Conservation (phyloP, 2,888 invertebrate genomes). For the Candidula unifasciata region DNA sequence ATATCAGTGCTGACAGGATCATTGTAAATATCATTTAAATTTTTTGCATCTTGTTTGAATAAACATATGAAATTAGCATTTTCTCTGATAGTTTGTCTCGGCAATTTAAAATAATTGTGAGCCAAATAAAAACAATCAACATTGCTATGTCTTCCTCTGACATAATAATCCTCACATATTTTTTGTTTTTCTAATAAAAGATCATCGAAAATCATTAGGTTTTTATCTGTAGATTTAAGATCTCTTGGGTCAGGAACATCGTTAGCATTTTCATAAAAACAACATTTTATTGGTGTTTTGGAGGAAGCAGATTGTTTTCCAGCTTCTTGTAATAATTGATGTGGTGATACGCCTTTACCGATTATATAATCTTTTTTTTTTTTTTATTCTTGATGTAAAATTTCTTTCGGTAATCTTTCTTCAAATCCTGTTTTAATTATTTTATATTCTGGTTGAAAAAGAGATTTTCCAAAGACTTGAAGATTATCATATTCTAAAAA, state of each 20-base stretch:
- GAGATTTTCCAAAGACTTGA: conserved; percentile 23
- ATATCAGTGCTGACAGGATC: conserved; percentile 23
- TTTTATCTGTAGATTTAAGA: neutral
- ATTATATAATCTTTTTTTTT: neutral
- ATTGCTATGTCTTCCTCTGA: conserved; percentile 2
- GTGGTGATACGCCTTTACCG: neutral
- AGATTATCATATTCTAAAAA: neutral
- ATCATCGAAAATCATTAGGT: conserved; percentile 12
- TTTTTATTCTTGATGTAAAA: conserved; percentile 9
- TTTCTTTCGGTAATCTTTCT: conserved; percentile 40
- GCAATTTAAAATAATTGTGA: conserved; percentile 20
- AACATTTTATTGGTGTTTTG: neutral
- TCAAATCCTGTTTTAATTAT: conserved; percentile 32
- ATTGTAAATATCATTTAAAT: neutral
- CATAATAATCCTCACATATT: conserved; percentile 27
- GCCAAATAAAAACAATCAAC: conserved; percentile 32
- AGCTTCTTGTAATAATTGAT: neutral
- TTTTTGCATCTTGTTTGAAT: conserved; percentile 27
- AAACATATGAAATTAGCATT: conserved; percentile 28
- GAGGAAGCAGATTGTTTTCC: neutral
- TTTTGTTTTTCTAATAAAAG: conserved; percentile 34
- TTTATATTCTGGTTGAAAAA: conserved; percentile 50
- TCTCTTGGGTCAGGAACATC: neutral
- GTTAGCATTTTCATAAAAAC: neutral
- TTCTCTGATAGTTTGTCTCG: conserved; percentile 28